These are phyloP conservation scores for Gonocerus acuteangulatus DNA, from an alignment of 2,888 invertebrate genomes.

Conservation along the genomic window DNA sequence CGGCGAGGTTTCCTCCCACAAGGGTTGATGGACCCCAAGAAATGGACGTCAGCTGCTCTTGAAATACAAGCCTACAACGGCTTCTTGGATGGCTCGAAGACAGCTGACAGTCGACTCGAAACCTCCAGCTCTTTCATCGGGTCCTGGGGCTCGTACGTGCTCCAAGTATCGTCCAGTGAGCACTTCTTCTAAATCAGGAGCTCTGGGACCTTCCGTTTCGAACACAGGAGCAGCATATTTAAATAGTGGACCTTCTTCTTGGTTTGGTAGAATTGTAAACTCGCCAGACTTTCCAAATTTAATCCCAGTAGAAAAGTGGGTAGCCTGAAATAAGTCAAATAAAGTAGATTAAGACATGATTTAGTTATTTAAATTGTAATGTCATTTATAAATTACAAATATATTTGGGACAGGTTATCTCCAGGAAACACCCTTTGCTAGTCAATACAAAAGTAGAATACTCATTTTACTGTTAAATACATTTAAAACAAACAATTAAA, in stretches of 20 bases:
- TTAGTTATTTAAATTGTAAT: too few species aligned
- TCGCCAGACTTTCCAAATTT: slow-evolving; percentile 50
- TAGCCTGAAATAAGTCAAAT: slow-evolving; percentile 42
- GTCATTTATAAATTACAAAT: too few species aligned
- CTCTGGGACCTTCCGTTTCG: slow-evolving; percentile 63
- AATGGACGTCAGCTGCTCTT: slow-evolving; percentile 31
- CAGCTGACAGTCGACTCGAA: slow-evolving; percentile 50
- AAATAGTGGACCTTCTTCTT: slow-evolving; percentile 71
- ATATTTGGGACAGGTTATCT: too few species aligned
- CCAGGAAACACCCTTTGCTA: too few species aligned
- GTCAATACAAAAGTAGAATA: too few species aligned
- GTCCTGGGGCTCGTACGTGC: slow-evolving; percentile 66
- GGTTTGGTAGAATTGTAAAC: slow-evolving; percentile 52
- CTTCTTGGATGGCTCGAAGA: slow-evolving; percentile 78
- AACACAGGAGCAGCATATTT: slow-evolving; percentile 55
- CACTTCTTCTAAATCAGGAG: slow-evolving; percentile 59
- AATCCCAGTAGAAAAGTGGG: slow-evolving; percentile 80
- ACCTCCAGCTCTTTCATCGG: slow-evolving; percentile 77
- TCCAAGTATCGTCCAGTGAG: slow-evolving; percentile 59
- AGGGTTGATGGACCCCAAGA: slow-evolving; percentile 13
- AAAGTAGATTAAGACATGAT: too few species aligned
- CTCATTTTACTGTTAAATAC: too few species aligned
- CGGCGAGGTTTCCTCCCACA: slow-evolving; percentile 16
- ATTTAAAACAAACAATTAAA: too few species aligned
- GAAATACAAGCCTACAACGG: slow-evolving; percentile 63